Conservation (phyloP, 2,797 vertebrate species). For the Falco peregrinus region DNA sequence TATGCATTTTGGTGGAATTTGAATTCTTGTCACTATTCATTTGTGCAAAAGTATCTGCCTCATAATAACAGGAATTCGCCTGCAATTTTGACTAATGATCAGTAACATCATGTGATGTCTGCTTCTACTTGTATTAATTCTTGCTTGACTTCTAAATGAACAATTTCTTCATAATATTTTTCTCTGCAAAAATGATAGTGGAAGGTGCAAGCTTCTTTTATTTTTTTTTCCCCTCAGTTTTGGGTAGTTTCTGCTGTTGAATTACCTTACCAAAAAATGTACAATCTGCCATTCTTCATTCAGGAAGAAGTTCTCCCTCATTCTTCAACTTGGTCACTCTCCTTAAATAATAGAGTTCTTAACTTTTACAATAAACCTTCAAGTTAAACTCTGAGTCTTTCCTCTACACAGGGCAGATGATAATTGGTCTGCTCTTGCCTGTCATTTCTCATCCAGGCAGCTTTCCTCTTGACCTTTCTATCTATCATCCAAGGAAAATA, state of each 20-base stretch:
- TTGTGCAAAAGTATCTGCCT: neutral
- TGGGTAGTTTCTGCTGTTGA: neutral
- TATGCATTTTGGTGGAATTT: neutral
- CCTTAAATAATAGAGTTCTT: neutral
- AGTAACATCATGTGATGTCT: neutral
- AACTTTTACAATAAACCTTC: neutral
- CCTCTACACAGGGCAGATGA: neutral
- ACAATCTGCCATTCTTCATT: neutral
- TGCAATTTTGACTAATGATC: neutral
- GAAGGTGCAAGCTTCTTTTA: neutral
- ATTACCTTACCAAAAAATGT: neutral
- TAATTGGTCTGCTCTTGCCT: conserved; percentile 1
- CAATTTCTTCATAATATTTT: neutral
- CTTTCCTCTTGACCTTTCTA: conserved; percentile 23
- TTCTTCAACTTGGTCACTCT: neutral
- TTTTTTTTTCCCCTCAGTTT: neutral
- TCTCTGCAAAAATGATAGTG: neutral
- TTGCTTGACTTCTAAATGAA: neutral
- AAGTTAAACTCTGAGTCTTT: neutral
- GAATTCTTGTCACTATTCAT: neutral
- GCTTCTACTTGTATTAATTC: neutral
- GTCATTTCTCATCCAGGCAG: neutral
- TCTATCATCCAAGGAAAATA: conserved; percentile 21
- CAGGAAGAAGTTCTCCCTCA: neutral
- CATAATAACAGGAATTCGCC: neutral